Evolutionary conservation across 1,140 invertebrate species (phyloP), one percentile per base, ranked within the genome.

Genomic region (Pogonognathellus flavescens): DNA sequence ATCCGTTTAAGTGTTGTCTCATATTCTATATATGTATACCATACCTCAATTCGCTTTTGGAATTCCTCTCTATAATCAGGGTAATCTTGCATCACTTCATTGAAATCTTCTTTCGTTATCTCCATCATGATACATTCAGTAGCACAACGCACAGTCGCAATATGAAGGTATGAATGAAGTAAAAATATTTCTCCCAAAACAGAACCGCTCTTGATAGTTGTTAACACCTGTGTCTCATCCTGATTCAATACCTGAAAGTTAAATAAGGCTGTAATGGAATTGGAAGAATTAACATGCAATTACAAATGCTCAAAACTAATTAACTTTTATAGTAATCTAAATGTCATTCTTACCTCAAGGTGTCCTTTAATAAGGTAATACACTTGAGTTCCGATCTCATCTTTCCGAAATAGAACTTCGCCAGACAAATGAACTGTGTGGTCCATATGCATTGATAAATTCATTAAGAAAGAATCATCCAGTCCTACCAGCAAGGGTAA

Each of bases 101-200:
- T 85, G 55, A 87, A 87, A 76, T 84, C 66, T 10, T 83, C 76
- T 55, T 82, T 81, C 0, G 53, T 84, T 14, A 88, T 59, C 14
- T 86, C 80, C 9, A 88, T 53, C 20, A 88, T 82, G 50, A 87
- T 85, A 62, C 88, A 88, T n/a, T 88, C 85, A 1, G 84, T 83
- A 4, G 85, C 84, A 76, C 88, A 88, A 0, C 86, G 60, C 0
- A 87, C 88, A 0, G 86, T 88, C 16, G 86, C 66, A 76, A 76
- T 22, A 18, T 85, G 84, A 22, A 86, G 80, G 41, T 87, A 88
- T 8, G 86, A 85, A 84, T 88, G 88, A 18, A 88, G 55, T 31
- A 88, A n/a, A 72, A 72, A 84, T 59, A 87, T 82, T 22, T 88
- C 88, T 72, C 88, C 88, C 49, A 88, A 87, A 10, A 70, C 80